Evolutionary conservation across 2,888 invertebrate species (phyloP).

Genomic region (Vanessa cardui): DNA sequence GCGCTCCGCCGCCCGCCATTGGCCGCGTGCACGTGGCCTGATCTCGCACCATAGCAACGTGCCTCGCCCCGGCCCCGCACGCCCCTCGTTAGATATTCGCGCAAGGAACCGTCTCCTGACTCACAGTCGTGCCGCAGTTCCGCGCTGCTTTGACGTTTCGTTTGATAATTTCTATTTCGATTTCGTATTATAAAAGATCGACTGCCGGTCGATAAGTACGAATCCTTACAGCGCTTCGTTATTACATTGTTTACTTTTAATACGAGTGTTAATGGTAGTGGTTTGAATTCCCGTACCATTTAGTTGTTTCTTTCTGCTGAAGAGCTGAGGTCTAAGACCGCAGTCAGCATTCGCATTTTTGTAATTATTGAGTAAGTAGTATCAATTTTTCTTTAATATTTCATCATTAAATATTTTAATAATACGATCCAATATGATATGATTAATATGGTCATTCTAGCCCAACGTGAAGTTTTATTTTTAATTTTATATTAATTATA

Average conservation of each 20-base stretch:
- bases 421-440: too few relatives aligned
- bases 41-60: conserved; percentile 88
- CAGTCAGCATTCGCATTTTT: conserved; percentile 1
- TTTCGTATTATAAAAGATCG: conserved; percentile 37
- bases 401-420: background rate
- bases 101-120: conserved; percentile 42
- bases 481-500: background rate
- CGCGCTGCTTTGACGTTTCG: conserved; percentile 24
- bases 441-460: too few relatives aligned
- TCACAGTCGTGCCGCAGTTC: conserved; percentile 38
- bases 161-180: conserved; percentile 18
- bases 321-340: conserved; percentile 2
- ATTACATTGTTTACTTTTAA: conserved; percentile 15
- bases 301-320: conserved; percentile 1
- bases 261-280: conserved; percentile 19
- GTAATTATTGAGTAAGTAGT: conserved; percentile 11
- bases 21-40: conserved; percentile 88
- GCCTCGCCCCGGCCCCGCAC: conserved; percentile 44
- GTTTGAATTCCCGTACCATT: background rate
- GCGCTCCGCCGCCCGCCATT: conserved; percentile 73
- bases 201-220: conserved; percentile 61
- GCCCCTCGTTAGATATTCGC: conserved; percentile 55
- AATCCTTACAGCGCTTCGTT: conserved; percentile 43
- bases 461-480: too few relatives aligned
- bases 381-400: background rate